phyloP scores from a whole-genome alignment of 2,888 invertebrate genomes.

The Gari tellinella region DNA sequence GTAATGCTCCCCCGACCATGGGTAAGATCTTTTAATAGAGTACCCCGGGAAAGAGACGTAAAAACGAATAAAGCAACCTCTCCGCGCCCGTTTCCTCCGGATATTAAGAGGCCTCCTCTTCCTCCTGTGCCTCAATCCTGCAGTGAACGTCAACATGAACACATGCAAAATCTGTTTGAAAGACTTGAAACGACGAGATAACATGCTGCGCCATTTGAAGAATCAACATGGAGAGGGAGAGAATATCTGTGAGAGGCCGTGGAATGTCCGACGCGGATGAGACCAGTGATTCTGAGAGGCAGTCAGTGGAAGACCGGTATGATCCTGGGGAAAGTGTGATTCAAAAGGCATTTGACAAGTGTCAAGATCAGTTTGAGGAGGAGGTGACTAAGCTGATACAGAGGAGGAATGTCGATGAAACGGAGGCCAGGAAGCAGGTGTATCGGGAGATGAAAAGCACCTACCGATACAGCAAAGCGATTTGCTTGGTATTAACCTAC shows the following conservation, averaged over 20 bases:
- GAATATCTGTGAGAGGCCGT: background rate
- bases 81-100: background rate
- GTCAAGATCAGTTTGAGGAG: too few relatives aligned
- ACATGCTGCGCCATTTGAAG: slow-evolving; percentile 7
- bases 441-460: background rate
- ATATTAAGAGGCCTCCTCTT: background rate
- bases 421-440: background rate
- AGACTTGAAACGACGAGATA: background rate
- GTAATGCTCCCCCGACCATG: too few relatives aligned
- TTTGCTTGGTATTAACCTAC: background rate
- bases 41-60: too few relatives aligned
- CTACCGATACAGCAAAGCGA: slow-evolving; percentile 5
- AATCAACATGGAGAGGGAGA: background rate
- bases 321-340: slow-evolving; percentile 5
- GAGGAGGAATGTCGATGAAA: background rate
- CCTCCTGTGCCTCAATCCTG: slow-evolving; percentile 5
- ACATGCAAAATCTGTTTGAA: slow-evolving; percentile 4
- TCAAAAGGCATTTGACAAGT: slow-evolving; percentile 8
- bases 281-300: background rate
- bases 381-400: too few relatives aligned
- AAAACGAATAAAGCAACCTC: too few relatives aligned
- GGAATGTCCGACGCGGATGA: background rate
- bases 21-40: too few relatives aligned
- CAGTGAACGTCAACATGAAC: slow-evolving; percentile 1
- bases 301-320: background rate